phyloP scores from a whole-genome alignment of 2,888 invertebrate species.

The Apeira syringaria region DNA sequence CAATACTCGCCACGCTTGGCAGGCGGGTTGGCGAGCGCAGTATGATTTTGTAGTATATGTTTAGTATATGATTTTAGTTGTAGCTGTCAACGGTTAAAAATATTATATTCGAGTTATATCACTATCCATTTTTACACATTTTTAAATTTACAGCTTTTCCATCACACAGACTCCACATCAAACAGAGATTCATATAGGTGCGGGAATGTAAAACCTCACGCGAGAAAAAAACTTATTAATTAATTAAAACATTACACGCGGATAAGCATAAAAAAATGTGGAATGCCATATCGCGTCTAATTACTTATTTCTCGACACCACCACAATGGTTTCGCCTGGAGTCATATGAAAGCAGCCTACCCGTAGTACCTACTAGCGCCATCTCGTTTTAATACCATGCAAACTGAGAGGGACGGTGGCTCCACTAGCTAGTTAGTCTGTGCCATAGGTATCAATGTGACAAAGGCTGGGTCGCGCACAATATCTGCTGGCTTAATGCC shows the following conservation, averaged over 20 bases:
- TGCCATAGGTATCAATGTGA: slow-evolving; percentile 51
- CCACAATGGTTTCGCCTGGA: slow-evolving; percentile 62
- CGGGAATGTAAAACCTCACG: slow-evolving; percentile 21
- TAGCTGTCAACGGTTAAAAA: too few relatives aligned
- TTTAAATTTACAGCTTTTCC: neutral
- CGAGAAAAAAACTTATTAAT: slow-evolving; percentile 30
- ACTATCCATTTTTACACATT: too few relatives aligned
- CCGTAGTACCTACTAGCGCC: slow-evolving; percentile 13
- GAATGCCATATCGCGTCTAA: slow-evolving; percentile 63
- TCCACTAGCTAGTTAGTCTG: slow-evolving; percentile 69
- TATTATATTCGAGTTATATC: too few relatives aligned
- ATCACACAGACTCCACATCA: slow-evolving; percentile 12
- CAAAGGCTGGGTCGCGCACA: slow-evolving; percentile 65
- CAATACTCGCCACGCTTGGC: too few relatives aligned
- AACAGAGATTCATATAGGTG: slow-evolving; percentile 1
- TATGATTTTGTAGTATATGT: too few relatives aligned
- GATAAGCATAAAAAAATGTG: slow-evolving; percentile 38
- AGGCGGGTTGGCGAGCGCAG: too few relatives aligned
- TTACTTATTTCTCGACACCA: slow-evolving; percentile 71
- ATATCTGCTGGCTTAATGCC: slow-evolving; percentile 63
- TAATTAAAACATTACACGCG: slow-evolving; percentile 31
- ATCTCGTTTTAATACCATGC: slow-evolving; percentile 28
- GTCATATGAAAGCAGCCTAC: slow-evolving; percentile 44
- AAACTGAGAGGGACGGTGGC: slow-evolving; percentile 31
- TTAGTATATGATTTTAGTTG: too few relatives aligned